Evolutionary conservation across 2,113 vertebrate genomes (phyloP), one percentile per base, ranked within the genome.

Genomic region (Heterotis niloticus): DNA sequence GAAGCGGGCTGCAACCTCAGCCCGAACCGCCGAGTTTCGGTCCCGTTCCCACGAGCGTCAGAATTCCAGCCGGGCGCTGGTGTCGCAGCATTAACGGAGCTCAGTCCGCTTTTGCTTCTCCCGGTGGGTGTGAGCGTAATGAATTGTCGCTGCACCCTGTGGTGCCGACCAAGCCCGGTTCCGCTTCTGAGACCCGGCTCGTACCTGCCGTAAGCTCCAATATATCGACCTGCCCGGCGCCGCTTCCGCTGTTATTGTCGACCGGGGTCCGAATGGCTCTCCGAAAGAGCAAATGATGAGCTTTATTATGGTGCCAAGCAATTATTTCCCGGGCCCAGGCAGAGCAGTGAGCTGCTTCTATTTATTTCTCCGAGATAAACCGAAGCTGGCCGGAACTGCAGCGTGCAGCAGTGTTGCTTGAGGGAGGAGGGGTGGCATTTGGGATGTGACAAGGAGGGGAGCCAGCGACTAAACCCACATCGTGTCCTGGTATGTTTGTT

Each of bases 321-420:
- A 88, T 90, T 89, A 89, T 85, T 56, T 81, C 80, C 79, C 73
- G 62, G 76, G 74, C 67, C 64, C 64, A 64, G 52, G 75, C 26
- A 13, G 76, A 78, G 80, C 76, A 28, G 10, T 73, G 72, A 57
- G 82, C 82, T 80, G 67, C 80, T 62, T 81, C 83, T 85, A 78
- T 89, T 87, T 89, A 86, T 89, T 88, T 86, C 56, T 72, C 82
- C 79, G 65, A 85, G 86, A 88, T 89, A 87, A 89, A 84, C 82
- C 81, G 54, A 80, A 88, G 82, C 74, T 73, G 77, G 83, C 69
- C 78, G 79, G 88, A 87, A 86, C 83, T 80, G 85, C 85, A 87
- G 87, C 86, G 83, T 18, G 28, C 75, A 11, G 78, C 54, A 62
- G 64, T 77, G 56, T 75, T 44, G 76, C 83, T 84, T 72, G 28